Conservation (phyloP, 2,797 vertebrate species). For the Scyliorhinus canicula region DNA sequence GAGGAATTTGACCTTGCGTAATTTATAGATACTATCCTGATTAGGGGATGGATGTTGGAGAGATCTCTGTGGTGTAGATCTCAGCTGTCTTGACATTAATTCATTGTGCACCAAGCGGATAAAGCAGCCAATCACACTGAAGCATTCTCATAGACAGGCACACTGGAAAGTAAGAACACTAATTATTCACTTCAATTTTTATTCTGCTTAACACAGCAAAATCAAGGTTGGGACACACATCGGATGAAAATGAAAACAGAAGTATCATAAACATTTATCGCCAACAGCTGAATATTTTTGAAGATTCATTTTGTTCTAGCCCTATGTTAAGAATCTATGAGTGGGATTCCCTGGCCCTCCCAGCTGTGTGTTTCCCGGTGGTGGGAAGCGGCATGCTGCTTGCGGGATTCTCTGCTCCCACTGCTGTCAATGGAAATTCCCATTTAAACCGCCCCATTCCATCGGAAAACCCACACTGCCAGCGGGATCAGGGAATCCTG, state of each 20-base stretch:
- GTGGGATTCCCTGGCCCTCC: no score
- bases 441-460: no score
- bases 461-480: no score
- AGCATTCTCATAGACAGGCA: background rate
- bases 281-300: background rate
- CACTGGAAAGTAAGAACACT: background rate
- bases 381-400: no score
- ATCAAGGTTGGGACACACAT: background rate
- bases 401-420: no score
- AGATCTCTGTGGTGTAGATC: background rate
- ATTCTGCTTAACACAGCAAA: background rate
- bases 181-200: background rate
- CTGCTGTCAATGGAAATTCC: no score
- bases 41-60: background rate
- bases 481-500: no score
- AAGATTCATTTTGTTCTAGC: background rate
- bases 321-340: background rate
- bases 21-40: background rate
- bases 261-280: background rate
- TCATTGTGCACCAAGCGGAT: background rate
- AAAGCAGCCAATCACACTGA: background rate
- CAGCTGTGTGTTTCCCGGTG: no score
- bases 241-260: background rate
- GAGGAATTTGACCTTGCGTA: background rate
- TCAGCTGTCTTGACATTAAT: background rate